Evolutionary conservation across 2,797 vertebrate genomes (phyloP), one percentile per base, ranked within the genome.

Genomic region (Silurus aristotelis): DNA sequence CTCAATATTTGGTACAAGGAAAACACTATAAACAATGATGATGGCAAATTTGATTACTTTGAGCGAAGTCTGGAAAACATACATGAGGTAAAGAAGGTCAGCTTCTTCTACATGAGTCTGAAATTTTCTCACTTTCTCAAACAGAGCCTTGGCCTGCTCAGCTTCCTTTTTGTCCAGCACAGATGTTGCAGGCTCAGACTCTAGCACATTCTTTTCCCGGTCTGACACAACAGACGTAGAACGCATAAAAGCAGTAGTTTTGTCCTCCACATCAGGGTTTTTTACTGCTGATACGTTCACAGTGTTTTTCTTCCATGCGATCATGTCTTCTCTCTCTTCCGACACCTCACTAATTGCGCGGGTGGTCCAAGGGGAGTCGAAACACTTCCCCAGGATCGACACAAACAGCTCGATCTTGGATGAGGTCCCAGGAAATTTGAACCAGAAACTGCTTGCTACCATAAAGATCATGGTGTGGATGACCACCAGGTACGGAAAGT

Each of bases 401-500:
- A 97, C 96, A 84, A 98, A 98, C 84, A 97, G 95, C 84, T 98
- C 96, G 0, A 98, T 97, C 93, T 98, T 98, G 27, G 97, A 98
- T 5, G 96, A 98, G 0, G 97, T 98, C 63, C 97, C 96, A 0
- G 97, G 97, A 87, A 97, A 98, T 90, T 98, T 98, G 92, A 98
- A 98, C 97, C 97, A 98, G 90, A 98, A 98, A 87, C 95, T 97
- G 91, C 97, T 96, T 12, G 96, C 96, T 43, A 97, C 94, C 95
- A 98, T 97, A 89, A 98, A 98, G 88, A 97, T 91, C 89, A 98
- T 93, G 0, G 96, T 97, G 91, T 98, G 97, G 87, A 98, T 96
- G 88, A 98, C 92, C 0, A 97, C 97, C 0, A 98, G 94, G 91
- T 98, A 98, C 0, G 97, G 97, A 87, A 98, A 98, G 91, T 95